Conservation (phyloP, 1,140 invertebrate species). For the Popillia japonica region DNA sequence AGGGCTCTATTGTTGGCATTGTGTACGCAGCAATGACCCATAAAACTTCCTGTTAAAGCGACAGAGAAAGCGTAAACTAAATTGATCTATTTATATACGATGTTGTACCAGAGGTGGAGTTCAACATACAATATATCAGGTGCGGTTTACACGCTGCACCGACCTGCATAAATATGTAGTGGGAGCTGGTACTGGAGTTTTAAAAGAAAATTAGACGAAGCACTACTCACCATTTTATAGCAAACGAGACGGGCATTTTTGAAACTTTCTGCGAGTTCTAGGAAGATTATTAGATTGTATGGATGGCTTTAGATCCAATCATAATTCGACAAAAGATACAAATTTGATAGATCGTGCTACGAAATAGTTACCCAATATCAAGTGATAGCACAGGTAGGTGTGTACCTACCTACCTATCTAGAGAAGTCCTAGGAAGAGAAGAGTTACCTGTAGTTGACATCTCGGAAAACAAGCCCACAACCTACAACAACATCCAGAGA, state of each 20-base stretch:
- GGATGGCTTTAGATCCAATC: no score
- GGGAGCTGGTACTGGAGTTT: neutral
- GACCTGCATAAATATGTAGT: conserved; percentile 16
- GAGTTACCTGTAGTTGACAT: no score
- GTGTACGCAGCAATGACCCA: conserved; percentile 33
- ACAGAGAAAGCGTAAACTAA: conserved; percentile 26
- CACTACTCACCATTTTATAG: neutral
- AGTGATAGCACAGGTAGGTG: no score
- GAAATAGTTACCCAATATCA: no score
- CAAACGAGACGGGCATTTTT: neutral
- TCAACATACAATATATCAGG: conserved; percentile 1
- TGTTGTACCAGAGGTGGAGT: neutral
- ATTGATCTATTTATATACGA: conserved; percentile 32
- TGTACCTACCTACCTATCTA: no score
- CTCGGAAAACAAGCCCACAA: no score
- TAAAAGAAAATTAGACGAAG: conserved; percentile 21
- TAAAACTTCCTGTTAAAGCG: conserved; percentile 32
- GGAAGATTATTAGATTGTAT: no score
- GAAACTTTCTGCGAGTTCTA: neutral
- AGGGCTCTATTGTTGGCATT: conserved; percentile 28
- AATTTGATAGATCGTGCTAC: no score
- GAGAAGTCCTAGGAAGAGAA: no score
- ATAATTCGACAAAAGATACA: no score
- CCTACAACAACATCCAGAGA: no score
- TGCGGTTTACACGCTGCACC: neutral